A percentile compares a stretch with the other conserved stretches of the same genome.
These are phyloP conservation scores for Sinopyrophorus schimmeli DNA, from an alignment of 2,888 invertebrate genomes.

Conservation along the genomic window DNA sequence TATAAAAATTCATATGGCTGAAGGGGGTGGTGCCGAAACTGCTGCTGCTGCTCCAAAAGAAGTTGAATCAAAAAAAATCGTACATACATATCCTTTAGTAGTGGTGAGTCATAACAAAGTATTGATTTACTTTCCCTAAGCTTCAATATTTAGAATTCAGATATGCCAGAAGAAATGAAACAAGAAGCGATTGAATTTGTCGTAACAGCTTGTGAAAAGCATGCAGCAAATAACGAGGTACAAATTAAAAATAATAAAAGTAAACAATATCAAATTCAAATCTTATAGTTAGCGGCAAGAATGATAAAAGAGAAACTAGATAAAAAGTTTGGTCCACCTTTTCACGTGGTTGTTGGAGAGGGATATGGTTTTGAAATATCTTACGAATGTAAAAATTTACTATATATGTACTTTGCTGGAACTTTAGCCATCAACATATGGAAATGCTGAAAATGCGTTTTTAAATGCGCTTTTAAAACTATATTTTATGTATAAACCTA, in stretches of 20 bases:
- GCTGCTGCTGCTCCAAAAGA: no score
- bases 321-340: conserved; percentile 92
- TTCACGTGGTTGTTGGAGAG: conserved; percentile 96
- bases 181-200: conserved; percentile 87
- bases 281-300: conserved; percentile 76
- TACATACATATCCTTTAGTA: conserved; percentile 82
- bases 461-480: no score
- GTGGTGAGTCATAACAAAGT: conserved; percentile 62
- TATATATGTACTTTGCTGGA: conserved; percentile 90
- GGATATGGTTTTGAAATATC: conserved; percentile 93
- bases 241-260: conserved; percentile 18
- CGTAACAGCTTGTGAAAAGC: conserved; percentile 93
- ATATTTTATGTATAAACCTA: no score
- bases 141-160: conserved; percentile 70
- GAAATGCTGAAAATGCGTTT: conserved; percentile 82
- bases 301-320: conserved; percentile 95
- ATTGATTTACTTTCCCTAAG: conserved; percentile 31
- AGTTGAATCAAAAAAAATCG: conserved; percentile 65
- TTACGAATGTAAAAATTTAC: conserved; percentile 83
- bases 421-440: conserved; percentile 86
- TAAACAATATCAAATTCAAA: background rate
- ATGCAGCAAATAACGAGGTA: conserved; percentile 81
- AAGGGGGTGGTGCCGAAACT: conserved; percentile 27
- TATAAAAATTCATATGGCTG: no score
- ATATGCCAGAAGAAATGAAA: conserved; percentile 93